These are phyloP conservation scores for Piprites chloris DNA, from an alignment of 2,113 vertebrate genomes.

Conservation along the genomic window DNA sequence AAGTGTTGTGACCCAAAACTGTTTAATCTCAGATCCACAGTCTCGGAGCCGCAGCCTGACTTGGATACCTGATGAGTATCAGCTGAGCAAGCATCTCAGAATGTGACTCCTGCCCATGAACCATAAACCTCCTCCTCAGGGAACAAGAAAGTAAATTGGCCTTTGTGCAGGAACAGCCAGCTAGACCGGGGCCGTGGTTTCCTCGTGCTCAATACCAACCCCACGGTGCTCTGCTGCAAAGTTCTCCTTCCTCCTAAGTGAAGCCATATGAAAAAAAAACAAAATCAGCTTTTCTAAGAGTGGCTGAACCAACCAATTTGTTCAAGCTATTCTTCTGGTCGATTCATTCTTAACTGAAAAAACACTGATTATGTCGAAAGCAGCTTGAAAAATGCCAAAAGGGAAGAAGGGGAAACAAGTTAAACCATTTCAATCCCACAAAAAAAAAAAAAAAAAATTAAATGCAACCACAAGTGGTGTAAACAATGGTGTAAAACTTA, in stretches of 20 bases:
- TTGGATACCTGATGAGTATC: slow-evolving; percentile 48
- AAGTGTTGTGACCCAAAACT: slow-evolving; percentile 56
- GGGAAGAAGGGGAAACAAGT: background rate
- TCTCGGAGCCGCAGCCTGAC: background rate
- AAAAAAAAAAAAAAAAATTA: background rate
- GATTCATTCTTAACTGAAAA: background rate
- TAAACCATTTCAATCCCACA: background rate
- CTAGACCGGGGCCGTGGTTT: background rate
- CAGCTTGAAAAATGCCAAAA: background rate
- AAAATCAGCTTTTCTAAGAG: background rate
- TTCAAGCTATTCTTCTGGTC: slow-evolving; percentile 44
- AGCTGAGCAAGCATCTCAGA: slow-evolving; percentile 53
- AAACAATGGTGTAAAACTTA: background rate
- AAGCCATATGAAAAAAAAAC: slow-evolving; percentile 50
- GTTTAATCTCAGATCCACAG: background rate
- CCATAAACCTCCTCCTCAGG: slow-evolving; percentile 34
- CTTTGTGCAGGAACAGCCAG: background rate
- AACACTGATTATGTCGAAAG: background rate
- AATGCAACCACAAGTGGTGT: background rate
- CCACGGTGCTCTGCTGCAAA: background rate
- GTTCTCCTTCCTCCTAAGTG: slow-evolving; percentile 30
- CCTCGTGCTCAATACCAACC: background rate
- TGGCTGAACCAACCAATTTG: slow-evolving; percentile 41
- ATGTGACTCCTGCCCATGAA: slow-evolving; percentile 41
- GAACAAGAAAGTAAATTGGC: slow-evolving; percentile 5